Evolutionary conservation across 2,113 vertebrate genomes (phyloP).

Genomic region (Passer montanus): DNA sequence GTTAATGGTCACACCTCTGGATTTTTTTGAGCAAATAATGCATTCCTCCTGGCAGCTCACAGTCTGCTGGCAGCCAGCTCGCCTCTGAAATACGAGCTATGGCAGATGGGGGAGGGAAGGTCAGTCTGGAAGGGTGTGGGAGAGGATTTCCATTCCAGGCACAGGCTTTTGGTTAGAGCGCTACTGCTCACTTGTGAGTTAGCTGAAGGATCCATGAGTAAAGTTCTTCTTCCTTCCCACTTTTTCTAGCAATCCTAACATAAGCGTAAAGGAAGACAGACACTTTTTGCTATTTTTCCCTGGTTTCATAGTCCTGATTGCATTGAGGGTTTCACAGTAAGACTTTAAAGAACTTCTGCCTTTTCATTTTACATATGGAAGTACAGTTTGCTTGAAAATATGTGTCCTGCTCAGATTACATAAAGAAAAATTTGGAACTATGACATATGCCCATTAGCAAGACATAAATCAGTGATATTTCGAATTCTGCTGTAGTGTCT

Average conservation of each 20-base stretch:
- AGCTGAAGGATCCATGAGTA: background rate
- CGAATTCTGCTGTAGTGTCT: background rate
- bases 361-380: background rate
- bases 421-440: background rate
- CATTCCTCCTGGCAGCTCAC: background rate
- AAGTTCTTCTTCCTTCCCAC: background rate
- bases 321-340: background rate
- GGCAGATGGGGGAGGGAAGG: background rate
- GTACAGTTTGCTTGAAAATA: background rate
- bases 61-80: background rate
- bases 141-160: conserved; percentile 30
- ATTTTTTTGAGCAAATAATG: conserved; percentile 16
- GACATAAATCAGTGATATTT: background rate
- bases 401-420: background rate
- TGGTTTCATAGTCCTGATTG: background rate
- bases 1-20: background rate
- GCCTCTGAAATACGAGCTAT: conserved; percentile 41
- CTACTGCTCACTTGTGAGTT: background rate
- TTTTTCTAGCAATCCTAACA: background rate
- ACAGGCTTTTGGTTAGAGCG: background rate
- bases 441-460: background rate
- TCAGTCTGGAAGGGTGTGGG: background rate
- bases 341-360: background rate
- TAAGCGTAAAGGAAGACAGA: background rate
- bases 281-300: background rate